Percentiles rank a stretch among this genome's conserved stretches.
phyloP scores from a whole-genome alignment of 2,888 invertebrate species.

The Paralinhomoeus sp. region DNA sequence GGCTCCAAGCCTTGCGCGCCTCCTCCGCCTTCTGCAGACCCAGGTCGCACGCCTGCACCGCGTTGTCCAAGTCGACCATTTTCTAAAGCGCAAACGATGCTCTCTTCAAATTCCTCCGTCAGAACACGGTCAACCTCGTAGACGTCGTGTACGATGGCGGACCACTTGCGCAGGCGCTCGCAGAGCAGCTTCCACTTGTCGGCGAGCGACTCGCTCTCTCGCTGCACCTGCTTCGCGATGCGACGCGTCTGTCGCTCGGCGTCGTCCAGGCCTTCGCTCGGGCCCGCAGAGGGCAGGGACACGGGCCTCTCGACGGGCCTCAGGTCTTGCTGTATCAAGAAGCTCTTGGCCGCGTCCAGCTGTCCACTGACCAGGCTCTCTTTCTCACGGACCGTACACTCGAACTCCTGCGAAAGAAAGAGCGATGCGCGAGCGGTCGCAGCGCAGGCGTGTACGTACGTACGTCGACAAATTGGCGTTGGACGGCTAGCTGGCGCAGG shows the following conservation, averaged over 20 bases:
- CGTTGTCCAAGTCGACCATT: slow-evolving; percentile 23
- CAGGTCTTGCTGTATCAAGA: slow-evolving; percentile 24
- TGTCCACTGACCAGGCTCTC: slow-evolving; percentile 9
- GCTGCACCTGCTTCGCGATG: slow-evolving; percentile 66
- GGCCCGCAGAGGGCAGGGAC: too few species aligned
- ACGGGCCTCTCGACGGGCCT: slow-evolving; percentile 14
- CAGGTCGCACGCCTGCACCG: slow-evolving; percentile 20
- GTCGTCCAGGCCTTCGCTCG: slow-evolving; percentile 11
- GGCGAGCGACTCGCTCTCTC: slow-evolving; percentile 75
- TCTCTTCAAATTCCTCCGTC: too few species aligned
- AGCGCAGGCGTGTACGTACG: too few species aligned
- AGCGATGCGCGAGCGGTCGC: too few species aligned
- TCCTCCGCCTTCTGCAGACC: slow-evolving; percentile 21
- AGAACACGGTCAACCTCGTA: too few species aligned
- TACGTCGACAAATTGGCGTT: slow-evolving; percentile 55
- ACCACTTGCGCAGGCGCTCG: slow-evolving; percentile 48
- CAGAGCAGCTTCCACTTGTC: slow-evolving; percentile 84
- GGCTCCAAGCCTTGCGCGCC: slow-evolving; percentile 22
- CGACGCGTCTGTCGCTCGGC: slow-evolving; percentile 38
- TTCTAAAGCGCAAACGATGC: too few species aligned
- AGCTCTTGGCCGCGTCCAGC: slow-evolving; percentile 17
- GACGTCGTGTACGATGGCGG: slow-evolving; percentile 26
- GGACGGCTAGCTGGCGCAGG: slow-evolving; percentile 53
- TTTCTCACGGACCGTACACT: slow-evolving; percentile 11
- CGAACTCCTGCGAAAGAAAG: slow-evolving; percentile 6